Conservation (phyloP, 2,888 invertebrate genomes). For the Sisyra terminalis region DNA sequence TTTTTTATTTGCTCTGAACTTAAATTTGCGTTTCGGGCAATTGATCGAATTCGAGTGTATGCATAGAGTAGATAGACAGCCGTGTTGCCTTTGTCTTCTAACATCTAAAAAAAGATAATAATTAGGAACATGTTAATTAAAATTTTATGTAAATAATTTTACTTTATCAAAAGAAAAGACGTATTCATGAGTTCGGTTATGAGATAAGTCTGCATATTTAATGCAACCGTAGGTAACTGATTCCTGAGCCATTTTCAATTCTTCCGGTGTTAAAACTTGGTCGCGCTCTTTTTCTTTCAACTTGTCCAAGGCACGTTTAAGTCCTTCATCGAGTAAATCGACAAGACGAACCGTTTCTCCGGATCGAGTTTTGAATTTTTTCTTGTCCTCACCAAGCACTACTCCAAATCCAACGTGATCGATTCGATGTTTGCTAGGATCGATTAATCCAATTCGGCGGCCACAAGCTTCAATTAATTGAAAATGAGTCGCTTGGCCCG, state of each 20-base stretch:
- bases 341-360: slow-evolving; percentile 78
- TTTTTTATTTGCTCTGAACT: slow-evolving; percentile 40
- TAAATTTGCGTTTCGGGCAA: slow-evolving; percentile 62
- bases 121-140: too few relatives aligned
- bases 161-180: slow-evolving; percentile 92
- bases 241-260: slow-evolving; percentile 69
- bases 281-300: slow-evolving; percentile 76
- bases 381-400: slow-evolving; percentile 94
- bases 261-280: slow-evolving; percentile 61
- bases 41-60: slow-evolving; percentile 83
- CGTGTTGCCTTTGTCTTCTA: slow-evolving; percentile 97
- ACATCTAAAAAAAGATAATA: slow-evolving; percentile 45
- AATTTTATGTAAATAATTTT: neutral
- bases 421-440: slow-evolving; percentile 44
- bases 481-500: slow-evolving; percentile 61
- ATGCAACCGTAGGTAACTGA: slow-evolving; percentile 96
- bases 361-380: slow-evolving; percentile 96
- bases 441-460: slow-evolving; percentile 50
- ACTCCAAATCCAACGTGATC: slow-evolving; percentile 95
- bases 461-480: slow-evolving; percentile 65
- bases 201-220: slow-evolving; percentile 92
- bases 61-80: slow-evolving; percentile 95
- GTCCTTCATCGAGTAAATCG: slow-evolving; percentile 82
- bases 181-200: slow-evolving; percentile 86
- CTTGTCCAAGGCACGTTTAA: slow-evolving; percentile 66